phyloP scores from a whole-genome alignment of 1,140 invertebrate species.

The Diabrotica undecimpunctata region DNA sequence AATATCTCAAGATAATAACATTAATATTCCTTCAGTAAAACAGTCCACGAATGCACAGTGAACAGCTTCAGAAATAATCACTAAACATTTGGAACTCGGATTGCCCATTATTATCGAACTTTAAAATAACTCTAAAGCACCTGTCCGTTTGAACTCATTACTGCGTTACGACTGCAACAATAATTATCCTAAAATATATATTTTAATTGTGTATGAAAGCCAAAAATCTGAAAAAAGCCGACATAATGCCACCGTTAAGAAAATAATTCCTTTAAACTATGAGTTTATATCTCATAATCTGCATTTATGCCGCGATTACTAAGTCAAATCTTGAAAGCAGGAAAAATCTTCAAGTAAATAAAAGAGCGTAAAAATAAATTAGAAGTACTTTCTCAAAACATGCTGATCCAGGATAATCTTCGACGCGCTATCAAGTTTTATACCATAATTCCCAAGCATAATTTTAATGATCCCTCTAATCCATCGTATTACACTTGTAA shows the following conservation, averaged over 20 bases:
- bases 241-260: neutral
- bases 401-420: slow-evolving; percentile 48
- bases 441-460: slow-evolving; percentile 49
- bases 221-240: neutral
- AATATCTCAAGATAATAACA: too few species aligned
- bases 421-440: slow-evolving; percentile 50
- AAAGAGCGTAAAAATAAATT: slow-evolving; percentile 28
- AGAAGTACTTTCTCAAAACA: slow-evolving; percentile 41
- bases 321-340: slow-evolving; percentile 9
- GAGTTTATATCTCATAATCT: neutral
- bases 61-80: too few species aligned
- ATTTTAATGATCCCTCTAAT: slow-evolving; percentile 50
- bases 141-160: too few species aligned
- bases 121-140: too few species aligned
- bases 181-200: neutral
- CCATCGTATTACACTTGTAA: slow-evolving; percentile 48
- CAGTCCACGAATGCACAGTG: too few species aligned
- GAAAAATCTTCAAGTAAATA: slow-evolving; percentile 15
- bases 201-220: neutral
- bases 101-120: too few species aligned
- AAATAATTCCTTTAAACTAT: neutral
- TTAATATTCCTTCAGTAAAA: too few species aligned
- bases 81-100: too few species aligned
- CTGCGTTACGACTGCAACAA: too few species aligned
- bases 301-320: neutral